These are phyloP conservation scores for Lagria hirta DNA, from an alignment of 2,888 invertebrate genomes.

Conservation along the genomic window DNA sequence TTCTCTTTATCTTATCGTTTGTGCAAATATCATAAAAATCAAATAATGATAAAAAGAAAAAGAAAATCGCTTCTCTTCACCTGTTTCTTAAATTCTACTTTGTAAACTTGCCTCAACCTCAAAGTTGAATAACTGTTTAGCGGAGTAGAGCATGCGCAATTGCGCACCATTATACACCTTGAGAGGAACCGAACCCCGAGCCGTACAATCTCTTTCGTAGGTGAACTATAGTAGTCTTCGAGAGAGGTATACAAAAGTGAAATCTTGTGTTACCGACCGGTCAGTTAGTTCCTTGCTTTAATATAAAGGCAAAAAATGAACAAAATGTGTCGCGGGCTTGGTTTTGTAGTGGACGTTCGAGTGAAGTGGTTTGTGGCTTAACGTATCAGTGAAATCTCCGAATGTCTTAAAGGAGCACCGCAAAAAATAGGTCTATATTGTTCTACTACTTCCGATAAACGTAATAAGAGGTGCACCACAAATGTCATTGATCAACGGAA, in stretches of 20 bases:
- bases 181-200: conserved; percentile 45
- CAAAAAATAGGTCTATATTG: not conserved
- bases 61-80: too few relatives aligned
- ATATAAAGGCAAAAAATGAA: not conserved
- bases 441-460: too few relatives aligned
- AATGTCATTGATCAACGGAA: conserved; percentile 10
- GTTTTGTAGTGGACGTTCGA: conserved; percentile 5
- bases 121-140: conserved; percentile 50
- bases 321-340: conserved; percentile 2
- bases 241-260: conserved; percentile 44
- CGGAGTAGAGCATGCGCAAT: too few relatives aligned
- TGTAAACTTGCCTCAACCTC: conserved; percentile 50
- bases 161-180: conserved; percentile 47
- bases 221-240: conserved; percentile 17
- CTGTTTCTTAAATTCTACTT: conserved; percentile 42
- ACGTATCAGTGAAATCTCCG: conserved; percentile 27
- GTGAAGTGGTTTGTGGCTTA: conserved; percentile 29
- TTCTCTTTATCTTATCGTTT: not conserved
- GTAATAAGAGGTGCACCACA: too few relatives aligned
- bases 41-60: not conserved
- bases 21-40: too few relatives aligned
- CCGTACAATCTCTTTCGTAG: conserved; percentile 41
- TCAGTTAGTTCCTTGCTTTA: conserved; percentile 19
- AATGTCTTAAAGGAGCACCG: not conserved
- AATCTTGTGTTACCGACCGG: conserved; percentile 37